Percentiles rank a stretch among this genome's conserved stretches.
Conservation (phyloP, 2,113 vertebrate genomes). For the Labeo catla region DNA sequence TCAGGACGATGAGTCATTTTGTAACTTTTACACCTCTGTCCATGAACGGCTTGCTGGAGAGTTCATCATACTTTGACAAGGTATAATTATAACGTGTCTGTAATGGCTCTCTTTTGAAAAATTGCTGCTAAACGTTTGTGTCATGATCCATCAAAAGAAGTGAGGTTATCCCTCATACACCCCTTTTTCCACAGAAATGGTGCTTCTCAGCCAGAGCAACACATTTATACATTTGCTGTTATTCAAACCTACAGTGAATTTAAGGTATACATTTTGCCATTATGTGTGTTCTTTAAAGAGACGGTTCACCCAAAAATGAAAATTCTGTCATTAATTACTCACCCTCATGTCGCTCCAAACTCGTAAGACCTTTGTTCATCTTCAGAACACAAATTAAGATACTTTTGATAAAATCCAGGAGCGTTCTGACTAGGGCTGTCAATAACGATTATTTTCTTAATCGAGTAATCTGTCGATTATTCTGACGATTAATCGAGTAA, state of each 20-base stretch:
- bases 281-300: neutral
- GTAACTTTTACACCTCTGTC: neutral
- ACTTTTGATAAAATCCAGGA: too few relatives aligned
- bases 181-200: neutral
- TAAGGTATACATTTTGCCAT: neutral
- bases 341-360: too few relatives aligned
- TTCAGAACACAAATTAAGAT: too few relatives aligned
- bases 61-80: neutral
- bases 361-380: too few relatives aligned
- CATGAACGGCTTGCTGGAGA: neutral
- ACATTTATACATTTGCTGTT: neutral
- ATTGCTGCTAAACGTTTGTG: neutral
- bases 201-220: neutral
- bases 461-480: too few relatives aligned
- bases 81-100: neutral
- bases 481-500: too few relatives aligned
- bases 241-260: neutral
- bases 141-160: neutral
- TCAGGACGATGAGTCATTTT: neutral
- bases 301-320: too few relatives aligned
- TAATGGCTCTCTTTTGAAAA: conserved; percentile 1
- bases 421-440: too few relatives aligned
- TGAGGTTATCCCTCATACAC: neutral
- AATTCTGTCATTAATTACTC: too few relatives aligned
- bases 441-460: too few relatives aligned